Evolutionary conservation across 2,888 invertebrate genomes (phyloP).

Genomic region (Pollenia angustigena): DNA sequence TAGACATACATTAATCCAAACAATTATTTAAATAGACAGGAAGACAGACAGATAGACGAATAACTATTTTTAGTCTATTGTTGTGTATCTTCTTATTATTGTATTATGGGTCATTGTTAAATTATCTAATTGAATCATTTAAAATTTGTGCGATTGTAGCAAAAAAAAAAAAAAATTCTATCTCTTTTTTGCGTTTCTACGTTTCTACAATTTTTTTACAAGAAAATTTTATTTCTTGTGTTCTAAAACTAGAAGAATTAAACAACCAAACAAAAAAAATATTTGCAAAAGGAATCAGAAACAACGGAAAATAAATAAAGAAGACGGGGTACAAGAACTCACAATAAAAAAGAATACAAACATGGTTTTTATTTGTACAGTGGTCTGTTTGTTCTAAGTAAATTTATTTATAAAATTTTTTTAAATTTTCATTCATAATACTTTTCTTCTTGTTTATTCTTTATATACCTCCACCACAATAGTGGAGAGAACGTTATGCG

Average conservation of each 20-base stretch:
- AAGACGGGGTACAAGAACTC: not conserved
- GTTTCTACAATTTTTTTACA: not conserved
- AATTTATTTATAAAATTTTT: not conserved
- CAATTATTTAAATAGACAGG: too few relatives aligned
- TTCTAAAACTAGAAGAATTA: not conserved
- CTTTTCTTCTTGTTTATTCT: not conserved
- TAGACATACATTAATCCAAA: too few relatives aligned
- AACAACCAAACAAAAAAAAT: too few relatives aligned
- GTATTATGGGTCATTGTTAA: constrained; percentile 4
- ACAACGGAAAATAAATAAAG: not conserved
- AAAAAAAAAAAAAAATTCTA: not conserved
- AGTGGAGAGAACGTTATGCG: too few relatives aligned
- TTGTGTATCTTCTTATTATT: not conserved
- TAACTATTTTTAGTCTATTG: not conserved
- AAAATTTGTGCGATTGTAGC: constrained; percentile 13
- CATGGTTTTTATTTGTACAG: constrained; percentile 4
- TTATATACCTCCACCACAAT: too few relatives aligned
- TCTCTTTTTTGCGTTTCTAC: not conserved
- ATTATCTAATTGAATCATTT: constrained; percentile 34
- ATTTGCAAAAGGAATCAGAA: not conserved
- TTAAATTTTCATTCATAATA: not conserved
- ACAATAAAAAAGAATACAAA: not conserved
- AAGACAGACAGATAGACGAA: too few relatives aligned
- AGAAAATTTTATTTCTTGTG: not conserved
- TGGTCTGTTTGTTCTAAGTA: not conserved